These are phyloP conservation scores for Cerceris ruficornis DNA, from an alignment of 2,888 invertebrate genomes.

Conservation along the genomic window DNA sequence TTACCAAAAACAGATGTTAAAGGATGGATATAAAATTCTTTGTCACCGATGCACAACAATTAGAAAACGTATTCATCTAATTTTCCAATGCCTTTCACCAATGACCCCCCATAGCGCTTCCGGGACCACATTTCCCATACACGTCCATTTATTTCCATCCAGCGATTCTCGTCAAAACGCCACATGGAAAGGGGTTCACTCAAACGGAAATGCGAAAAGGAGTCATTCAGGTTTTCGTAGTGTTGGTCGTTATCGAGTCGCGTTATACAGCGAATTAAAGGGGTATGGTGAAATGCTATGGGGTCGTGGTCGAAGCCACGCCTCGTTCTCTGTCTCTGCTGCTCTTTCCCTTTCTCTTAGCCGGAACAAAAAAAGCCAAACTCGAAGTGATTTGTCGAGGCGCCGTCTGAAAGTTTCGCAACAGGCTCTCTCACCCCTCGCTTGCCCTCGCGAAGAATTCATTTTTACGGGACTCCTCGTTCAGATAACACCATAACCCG, in stretches of 20 bases:
- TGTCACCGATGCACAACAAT: no score
- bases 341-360: conserved; percentile 32
- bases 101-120: no score
- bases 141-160: no score
- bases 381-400: conserved; percentile 39
- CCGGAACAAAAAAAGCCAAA: conserved; percentile 28
- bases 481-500: background rate
- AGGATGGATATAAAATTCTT: no score
- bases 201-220: conserved; percentile 41
- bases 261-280: conserved; percentile 73
- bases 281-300: conserved; percentile 73
- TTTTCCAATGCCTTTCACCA: no score
- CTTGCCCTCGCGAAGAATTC: background rate
- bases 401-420: conserved; percentile 12
- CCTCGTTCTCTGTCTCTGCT: conserved; percentile 63
- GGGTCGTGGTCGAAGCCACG: conserved; percentile 76
- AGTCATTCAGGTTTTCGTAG: conserved; percentile 50
- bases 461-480: background rate
- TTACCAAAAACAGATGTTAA: no score
- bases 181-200: no score
- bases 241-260: conserved; percentile 67
- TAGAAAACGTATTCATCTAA: no score
- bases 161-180: no score
- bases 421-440: background rate
- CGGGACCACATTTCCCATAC: no score